Evolutionary conservation across 2,113 vertebrate species (phyloP).

Genomic region (Propithecus coquereli): DNA sequence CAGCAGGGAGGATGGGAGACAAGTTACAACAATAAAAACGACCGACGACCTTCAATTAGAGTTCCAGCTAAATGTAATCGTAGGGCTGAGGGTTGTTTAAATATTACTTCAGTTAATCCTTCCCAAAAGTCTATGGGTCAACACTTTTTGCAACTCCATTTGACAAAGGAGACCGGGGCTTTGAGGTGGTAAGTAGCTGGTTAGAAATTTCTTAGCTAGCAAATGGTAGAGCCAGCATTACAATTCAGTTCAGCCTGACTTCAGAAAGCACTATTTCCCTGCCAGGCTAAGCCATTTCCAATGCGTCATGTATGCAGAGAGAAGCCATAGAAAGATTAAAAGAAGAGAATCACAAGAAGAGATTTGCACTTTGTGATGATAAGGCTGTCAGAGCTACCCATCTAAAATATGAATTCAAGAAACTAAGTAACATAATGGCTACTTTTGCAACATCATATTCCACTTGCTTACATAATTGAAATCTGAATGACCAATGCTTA

Average conservation of each 20-base stretch:
- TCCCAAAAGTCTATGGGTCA: neutral
- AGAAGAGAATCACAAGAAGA: neutral
- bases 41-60: neutral
- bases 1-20: neutral
- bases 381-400: neutral
- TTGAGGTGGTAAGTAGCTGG: neutral
- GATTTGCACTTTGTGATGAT: neutral
- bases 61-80: neutral
- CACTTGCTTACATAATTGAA: neutral
- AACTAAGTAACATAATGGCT: neutral
- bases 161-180: neutral
- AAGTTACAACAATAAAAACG: neutral
- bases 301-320: neutral
- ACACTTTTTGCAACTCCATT: neutral
- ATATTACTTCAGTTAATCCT: neutral
- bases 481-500: neutral
- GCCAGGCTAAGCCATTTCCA: neutral
- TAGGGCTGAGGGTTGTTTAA: neutral
- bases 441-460: neutral
- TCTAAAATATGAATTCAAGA: neutral
- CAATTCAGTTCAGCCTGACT: neutral
- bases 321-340: neutral
- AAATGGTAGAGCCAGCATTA: neutral
- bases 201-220: neutral
- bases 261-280: neutral